Evolutionary conservation across 2,113 vertebrate genomes (phyloP).

Genomic region (Chrysemys picta): DNA sequence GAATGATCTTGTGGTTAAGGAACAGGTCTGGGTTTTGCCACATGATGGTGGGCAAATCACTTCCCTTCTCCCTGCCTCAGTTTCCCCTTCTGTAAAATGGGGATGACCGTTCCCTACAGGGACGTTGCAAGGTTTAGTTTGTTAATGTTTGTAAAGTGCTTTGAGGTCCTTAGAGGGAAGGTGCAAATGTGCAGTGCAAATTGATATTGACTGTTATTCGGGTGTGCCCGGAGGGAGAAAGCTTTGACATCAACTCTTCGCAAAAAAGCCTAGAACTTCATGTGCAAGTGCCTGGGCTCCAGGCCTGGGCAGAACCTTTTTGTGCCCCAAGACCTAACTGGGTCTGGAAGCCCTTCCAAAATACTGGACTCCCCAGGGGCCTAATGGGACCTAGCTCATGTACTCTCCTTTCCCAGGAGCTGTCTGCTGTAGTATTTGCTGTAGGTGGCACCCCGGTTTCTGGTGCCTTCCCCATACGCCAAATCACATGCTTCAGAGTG

Average conservation of each 20-base stretch:
- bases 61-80: background rate
- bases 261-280: background rate
- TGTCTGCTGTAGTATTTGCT: no score
- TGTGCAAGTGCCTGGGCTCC: background rate
- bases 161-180: background rate
- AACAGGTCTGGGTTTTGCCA: background rate
- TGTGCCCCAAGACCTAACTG: background rate
- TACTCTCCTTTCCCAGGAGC: background rate
- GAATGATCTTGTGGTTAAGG: background rate
- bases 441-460: no score
- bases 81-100: background rate
- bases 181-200: background rate
- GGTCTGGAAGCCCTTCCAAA: background rate
- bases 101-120: background rate
- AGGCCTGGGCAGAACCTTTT: background rate
- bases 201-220: background rate
- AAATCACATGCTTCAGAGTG: background rate
- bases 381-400: background rate
- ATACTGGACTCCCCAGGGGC: background rate
- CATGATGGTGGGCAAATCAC: background rate
- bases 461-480: background rate
- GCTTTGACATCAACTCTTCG: background rate
- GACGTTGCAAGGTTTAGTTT: background rate
- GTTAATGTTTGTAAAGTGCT: background rate
- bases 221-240: background rate